Percentiles rank a stretch among this genome's conserved stretches.
Evolutionary conservation across 2,888 invertebrate species (phyloP).

Genomic region (Nemurella pictetii): DNA sequence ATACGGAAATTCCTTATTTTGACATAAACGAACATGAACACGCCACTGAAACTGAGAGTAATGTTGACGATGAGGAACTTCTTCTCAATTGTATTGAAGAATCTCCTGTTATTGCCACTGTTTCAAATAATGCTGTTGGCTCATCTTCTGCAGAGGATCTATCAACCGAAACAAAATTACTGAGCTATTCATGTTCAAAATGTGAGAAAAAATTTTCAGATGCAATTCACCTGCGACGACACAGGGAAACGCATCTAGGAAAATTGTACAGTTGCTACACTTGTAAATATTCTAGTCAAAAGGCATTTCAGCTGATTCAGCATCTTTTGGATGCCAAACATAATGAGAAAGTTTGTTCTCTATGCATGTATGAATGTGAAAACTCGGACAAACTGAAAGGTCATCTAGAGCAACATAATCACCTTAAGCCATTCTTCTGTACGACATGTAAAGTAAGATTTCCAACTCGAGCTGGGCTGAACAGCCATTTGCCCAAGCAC

Average conservation of each 20-base stretch:
- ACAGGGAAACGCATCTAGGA: constrained; percentile 48
- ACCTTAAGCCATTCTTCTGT: constrained; percentile 58
- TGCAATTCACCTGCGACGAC: constrained; percentile 33
- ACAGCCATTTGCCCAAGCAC: constrained; percentile 59
- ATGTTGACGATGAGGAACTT: constrained; percentile 9
- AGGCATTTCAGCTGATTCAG: constrained; percentile 50
- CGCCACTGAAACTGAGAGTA: neutral
- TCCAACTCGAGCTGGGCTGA: constrained; percentile 55
- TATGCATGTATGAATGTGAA: constrained; percentile 49
- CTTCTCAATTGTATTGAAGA: neutral
- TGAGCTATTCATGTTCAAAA: constrained; percentile 28
- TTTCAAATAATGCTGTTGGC: neutral
- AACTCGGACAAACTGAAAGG: constrained; percentile 46
- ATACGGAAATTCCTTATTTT: neutral
- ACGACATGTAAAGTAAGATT: constrained; percentile 57
- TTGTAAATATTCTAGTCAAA: constrained; percentile 53
- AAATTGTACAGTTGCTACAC: constrained; percentile 53
- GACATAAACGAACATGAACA: neutral
- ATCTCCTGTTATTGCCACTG: neutral
- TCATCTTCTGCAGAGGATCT: neutral
- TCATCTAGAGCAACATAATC: constrained; percentile 54
- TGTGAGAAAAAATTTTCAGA: constrained; percentile 35
- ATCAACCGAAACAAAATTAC: neutral
- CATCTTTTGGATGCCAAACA: constrained; percentile 44
- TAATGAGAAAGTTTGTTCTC: constrained; percentile 48